Evolutionary conservation across 92 coral and sea anemone species (phyloP), one percentile per base, ranked within the genome.

Genomic region (Plumapathes pennacea): DNA sequence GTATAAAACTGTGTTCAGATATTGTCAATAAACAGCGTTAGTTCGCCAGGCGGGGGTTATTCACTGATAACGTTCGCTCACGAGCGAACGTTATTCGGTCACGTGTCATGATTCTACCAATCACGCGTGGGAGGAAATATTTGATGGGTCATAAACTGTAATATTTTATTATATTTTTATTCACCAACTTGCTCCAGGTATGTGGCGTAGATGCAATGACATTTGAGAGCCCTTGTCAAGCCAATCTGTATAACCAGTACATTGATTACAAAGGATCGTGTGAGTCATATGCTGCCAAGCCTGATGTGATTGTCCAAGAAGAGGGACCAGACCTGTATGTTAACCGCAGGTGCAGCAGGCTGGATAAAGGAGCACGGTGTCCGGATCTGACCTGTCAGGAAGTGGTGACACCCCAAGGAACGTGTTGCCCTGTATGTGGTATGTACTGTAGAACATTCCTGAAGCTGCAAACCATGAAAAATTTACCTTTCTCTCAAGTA

Each of bases 371-470:
- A 46, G 71, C 60, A 38, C 69, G 96, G 44, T 91, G 97, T 44
- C 50, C 75, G 5, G 69, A 31, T 15, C 33, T 71, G 2, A 57
- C 32, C 1, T 91, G 97, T 29, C 19, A 31, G 28, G 54, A 24
- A 28, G 57, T 75, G 25, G 91, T 91, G 18, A 34, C 80, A 1
- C 86, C 97, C 4, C 90, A 85, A 25, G 97, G 97, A 24, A 70
- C 83, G 39, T 91, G 97, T 52, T 91, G 97, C n/a, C 97, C 84
- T 4, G 73, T 80, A 0, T 91, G 97, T 30, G 97, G 97, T 90
- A 65, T 65, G 97, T 38, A 1, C 14, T 12, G 32, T n/a, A n/a
- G n/a, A n/a, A n/a, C n/a, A n/a, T n/a, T n/a, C n/a, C n/a, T n/a
- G n/a, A n/a, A n/a, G n/a, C n/a, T n/a, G n/a, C n/a, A n/a, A n/a